Evolutionary conservation across 2,888 invertebrate species (phyloP), one percentile per base, ranked within the genome.

Genomic region (Priocnemis perturbator): DNA sequence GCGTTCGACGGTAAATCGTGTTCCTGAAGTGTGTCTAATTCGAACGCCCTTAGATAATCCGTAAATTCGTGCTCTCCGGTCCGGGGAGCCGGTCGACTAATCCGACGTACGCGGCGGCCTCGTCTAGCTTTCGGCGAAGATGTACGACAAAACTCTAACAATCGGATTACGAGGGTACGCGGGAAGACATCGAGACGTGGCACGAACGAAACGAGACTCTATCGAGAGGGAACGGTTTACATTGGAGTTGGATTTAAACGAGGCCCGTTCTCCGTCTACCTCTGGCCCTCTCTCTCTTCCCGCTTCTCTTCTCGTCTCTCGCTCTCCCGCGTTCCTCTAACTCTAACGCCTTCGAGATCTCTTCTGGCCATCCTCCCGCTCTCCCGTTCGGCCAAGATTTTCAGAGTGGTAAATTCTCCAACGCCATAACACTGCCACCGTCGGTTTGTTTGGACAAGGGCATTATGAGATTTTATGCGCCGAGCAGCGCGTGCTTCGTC

Each of bases 401-500:
- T 50, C 17, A 50, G 69, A 76, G 82, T 81, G 81, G 82, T 80
- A 82, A 79, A 82, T 78, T 77, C 77, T 74, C 77, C 53, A 78
- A 76, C 79, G 72, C 73, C 77, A 77, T 78, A 81, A 78, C 78
- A 78, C 71, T 76, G 77, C 77, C 79, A 75, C 74, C 81, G 77
- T 81, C 69, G 69, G 85, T 86, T 86, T 87, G 82, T 87, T 87
- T 87, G 82, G 78, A 86, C 85, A 83, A 82, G 82, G 73, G 78
- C 83, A 83, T 86, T 85, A 86, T 84, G 86, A 85, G 85, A 85
- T 83, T 86, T 87, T 84, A 86, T 86, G 82, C 77, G 80, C 50
- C n/a, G n/a, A 79, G 78, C 77, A 71, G 76, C 77, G 77, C 73
- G 75, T 71, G 75, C 76, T 77, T 78, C 79, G 62, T 66, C 65